Base-by-base conservation (phyloP, 2,888 invertebrate genomes). In the Eudiplozoon nipponicum region DNA sequence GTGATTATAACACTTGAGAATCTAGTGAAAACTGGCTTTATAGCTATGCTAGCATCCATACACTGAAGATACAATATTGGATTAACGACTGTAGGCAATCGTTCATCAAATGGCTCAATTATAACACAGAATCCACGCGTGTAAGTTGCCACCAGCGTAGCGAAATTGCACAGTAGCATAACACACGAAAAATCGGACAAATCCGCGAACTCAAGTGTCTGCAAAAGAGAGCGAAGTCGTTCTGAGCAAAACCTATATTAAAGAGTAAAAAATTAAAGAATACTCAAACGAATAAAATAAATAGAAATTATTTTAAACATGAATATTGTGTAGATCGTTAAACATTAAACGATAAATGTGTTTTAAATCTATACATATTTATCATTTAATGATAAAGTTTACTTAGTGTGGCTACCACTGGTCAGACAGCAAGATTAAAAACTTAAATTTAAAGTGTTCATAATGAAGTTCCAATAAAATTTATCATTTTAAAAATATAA, bases 1-100 rank as follows among this genome's bases (percentile, higher is more conserved):
- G 90, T 90, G 33, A 90, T 86, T 28, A 90, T 71, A 33, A 98
- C 90, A 1, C 76, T 70, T 61, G 94, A 90, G 57, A 94, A 98
- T 47, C 90, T 67, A 44, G 77, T 70, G 59, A 98, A 84, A 9
- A 98, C 71, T 2, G 94, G 90, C 50, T 77, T 73, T 62, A 98
- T 80, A 2, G 90, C 94, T 52, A 98, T 80, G 0, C 90, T 90
- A 0, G 84, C 84, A 62, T 98, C 94, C 62, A 98, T 68, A 54
- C 94, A 98, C 52, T 80, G 81, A 54, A 70, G 68, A 49, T 61
- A 56, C 28, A 65, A 49, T 18, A 62, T 51, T 2, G 64, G 61
- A 47, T 60, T 45, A 20, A 36, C 7, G 22, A 60, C 54, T 29
- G 57, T 59, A 5, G 60, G 60, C 3, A 59, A 56, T 34, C 59